phyloP scores from a whole-genome alignment of 2,797 vertebrate genomes.

The Eupleurogrammus muticus region DNA sequence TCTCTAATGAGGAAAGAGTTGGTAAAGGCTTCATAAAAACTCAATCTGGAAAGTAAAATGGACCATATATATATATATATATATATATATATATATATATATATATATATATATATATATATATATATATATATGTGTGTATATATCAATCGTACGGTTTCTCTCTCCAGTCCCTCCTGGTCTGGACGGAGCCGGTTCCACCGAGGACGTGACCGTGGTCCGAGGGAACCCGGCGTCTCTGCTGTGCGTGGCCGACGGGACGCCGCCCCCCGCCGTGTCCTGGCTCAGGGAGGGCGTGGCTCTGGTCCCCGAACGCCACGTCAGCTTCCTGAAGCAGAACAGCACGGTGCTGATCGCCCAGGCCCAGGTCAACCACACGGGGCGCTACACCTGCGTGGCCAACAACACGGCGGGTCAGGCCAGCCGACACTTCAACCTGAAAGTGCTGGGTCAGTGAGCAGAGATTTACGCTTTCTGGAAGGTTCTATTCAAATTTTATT shows the following conservation, averaged over 20 bases:
- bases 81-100: too few species aligned
- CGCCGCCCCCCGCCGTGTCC: constrained; percentile 85
- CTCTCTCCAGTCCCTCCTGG: constrained; percentile 88
- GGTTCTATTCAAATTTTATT: too few species aligned
- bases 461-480: too few species aligned
- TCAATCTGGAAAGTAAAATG: too few species aligned
- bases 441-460: constrained; percentile 89
- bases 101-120: too few species aligned
- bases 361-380: constrained; percentile 81
- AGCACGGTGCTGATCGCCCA: constrained; percentile 85
- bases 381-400: constrained; percentile 90
- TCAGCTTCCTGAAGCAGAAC: constrained; percentile 81
- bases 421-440: constrained; percentile 90
- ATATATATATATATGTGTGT: too few species aligned
- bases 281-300: constrained; percentile 88
- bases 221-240: constrained; percentile 83
- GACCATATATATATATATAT: too few species aligned
- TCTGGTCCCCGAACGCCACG: constrained; percentile 65
- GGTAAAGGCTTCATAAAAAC: too few species aligned
- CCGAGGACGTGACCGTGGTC: constrained; percentile 90
- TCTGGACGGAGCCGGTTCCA: constrained; percentile 88
- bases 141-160: too few species aligned
- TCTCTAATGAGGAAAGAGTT: too few species aligned
- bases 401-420: constrained; percentile 90
- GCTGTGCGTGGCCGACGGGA: constrained; percentile 88